A percentile compares a stretch with the other conserved stretches of the same genome.
These are phyloP conservation scores for Neoscelio sp. DNA, from an alignment of 2,888 invertebrate species.

Conservation along the genomic window DNA sequence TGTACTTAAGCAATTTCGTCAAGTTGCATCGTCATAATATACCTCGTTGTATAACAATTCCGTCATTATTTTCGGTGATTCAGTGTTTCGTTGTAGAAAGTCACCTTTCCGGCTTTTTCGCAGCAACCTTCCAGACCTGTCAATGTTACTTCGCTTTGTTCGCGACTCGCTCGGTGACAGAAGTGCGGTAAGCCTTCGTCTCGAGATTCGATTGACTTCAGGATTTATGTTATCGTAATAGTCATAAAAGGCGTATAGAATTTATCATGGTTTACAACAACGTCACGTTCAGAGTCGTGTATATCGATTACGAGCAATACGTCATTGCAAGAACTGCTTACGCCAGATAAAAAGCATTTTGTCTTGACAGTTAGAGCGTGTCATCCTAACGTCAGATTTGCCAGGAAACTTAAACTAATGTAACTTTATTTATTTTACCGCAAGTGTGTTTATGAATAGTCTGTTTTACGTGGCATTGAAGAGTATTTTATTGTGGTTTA, in stretches of 20 bases:
- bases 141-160: slow-evolving; percentile 17
- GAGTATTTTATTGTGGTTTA: too few relatives aligned
- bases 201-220: slow-evolving; percentile 23
- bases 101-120: slow-evolving; percentile 5
- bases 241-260: slow-evolving; percentile 33
- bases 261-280: slow-evolving; percentile 45
- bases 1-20: too few relatives aligned
- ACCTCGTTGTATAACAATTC: background rate
- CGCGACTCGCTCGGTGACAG: background rate
- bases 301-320: slow-evolving; percentile 19
- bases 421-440: too few relatives aligned
- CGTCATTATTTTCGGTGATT: background rate
- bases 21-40: too few relatives aligned
- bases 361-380: too few relatives aligned
- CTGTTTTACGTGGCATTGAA: too few relatives aligned
- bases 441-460: too few relatives aligned
- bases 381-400: too few relatives aligned
- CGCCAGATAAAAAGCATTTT: slow-evolving; percentile 14
- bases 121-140: background rate
- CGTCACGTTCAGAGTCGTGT: slow-evolving; percentile 21
- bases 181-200: slow-evolving; percentile 16
- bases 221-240: slow-evolving; percentile 26
- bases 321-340: slow-evolving; percentile 18
- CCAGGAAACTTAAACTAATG: too few relatives aligned
- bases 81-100: slow-evolving; percentile 10